Evolutionary conservation across 2,113 vertebrate species (phyloP).

Genomic region (Raja brachyura): DNA sequence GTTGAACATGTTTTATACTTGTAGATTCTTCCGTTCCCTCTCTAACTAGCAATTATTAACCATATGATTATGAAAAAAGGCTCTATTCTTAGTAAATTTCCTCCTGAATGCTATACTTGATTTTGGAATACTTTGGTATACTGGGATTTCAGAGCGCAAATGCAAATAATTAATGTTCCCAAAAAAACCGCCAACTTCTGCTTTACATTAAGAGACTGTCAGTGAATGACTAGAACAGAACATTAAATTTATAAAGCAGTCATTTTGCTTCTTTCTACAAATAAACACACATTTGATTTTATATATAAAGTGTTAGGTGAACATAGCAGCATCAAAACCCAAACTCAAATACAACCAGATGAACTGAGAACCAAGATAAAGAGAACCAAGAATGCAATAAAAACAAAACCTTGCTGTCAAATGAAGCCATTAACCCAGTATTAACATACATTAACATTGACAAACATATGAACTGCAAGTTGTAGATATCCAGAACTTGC

Average conservation of each 20-base stretch:
- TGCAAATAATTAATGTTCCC: neutral
- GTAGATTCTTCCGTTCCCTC: neutral
- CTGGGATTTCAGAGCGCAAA: neutral
- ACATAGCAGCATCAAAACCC: neutral
- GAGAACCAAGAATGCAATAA: neutral
- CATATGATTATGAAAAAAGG: neutral
- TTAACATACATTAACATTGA: too few species aligned
- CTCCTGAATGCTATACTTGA: neutral
- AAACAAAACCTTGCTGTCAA: neutral
- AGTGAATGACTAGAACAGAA: neutral
- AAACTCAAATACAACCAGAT: neutral
- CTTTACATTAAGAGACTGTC: neutral
- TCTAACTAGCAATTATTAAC: neutral
- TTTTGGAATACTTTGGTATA: neutral
- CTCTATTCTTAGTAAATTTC: neutral
- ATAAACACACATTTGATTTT: neutral
- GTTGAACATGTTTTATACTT: neutral
- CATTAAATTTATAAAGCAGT: constrained; percentile 17
- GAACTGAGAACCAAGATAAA: neutral
- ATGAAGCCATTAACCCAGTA: neutral
- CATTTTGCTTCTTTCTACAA: neutral
- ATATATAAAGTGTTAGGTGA: neutral
- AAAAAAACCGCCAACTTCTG: neutral
- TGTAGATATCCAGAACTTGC: too few species aligned
- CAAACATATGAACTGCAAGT: neutral